Evolutionary conservation across 1,140 invertebrate species (phyloP).

Genomic region (Bombus ignitus): DNA sequence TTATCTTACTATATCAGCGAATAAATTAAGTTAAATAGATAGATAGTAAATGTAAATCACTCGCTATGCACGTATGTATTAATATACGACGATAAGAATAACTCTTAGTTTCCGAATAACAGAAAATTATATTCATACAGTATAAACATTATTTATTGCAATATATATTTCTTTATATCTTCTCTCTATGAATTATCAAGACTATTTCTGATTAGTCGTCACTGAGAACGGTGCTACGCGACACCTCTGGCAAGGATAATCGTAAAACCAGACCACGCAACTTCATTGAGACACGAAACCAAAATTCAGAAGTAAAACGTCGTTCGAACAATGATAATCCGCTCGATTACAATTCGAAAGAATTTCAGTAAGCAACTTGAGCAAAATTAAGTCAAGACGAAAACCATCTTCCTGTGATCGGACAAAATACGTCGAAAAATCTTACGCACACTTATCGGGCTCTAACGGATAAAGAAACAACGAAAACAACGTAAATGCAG

Average conservation of each 20-base stretch:
- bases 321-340: neutral
- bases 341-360: neutral
- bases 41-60: neutral
- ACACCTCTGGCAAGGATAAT: neutral
- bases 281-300: neutral
- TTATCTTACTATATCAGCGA: neutral
- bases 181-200: slow-evolving; percentile 9
- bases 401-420: neutral
- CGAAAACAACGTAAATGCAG: neutral
- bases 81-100: neutral
- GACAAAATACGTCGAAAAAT: neutral
- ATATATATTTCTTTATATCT: slow-evolving; percentile 26
- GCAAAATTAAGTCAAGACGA: neutral
- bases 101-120: slow-evolving; percentile 5
- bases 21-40: slow-evolving; percentile 7
- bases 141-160: slow-evolving; percentile 20
- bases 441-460: no score
- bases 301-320: no score
- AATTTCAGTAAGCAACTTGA: neutral
- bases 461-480: neutral
- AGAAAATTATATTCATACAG: slow-evolving; percentile 9
- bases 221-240: neutral
- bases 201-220: slow-evolving; percentile 6
- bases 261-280: neutral
- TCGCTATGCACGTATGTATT: neutral